phyloP scores from a whole-genome alignment of 2,797 vertebrate species.

The Helostoma temminkii region DNA sequence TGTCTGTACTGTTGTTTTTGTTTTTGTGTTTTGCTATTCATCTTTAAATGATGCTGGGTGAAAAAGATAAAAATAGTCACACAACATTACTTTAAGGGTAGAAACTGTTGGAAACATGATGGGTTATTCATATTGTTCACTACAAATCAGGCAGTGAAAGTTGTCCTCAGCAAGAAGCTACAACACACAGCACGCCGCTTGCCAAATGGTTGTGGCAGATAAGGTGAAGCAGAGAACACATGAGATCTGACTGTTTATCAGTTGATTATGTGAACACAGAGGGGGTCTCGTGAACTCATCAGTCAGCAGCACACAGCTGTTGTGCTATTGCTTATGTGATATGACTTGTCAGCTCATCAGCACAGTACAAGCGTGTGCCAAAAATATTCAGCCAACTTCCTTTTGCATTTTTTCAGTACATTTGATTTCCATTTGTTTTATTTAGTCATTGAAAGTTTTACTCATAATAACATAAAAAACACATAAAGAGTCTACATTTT shows the following conservation, averaged over 20 bases:
- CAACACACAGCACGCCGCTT: conserved; percentile 43
- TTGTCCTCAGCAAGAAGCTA: conserved; percentile 47
- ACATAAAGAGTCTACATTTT: background rate
- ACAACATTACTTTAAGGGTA: background rate
- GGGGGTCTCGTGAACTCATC: conserved; percentile 38
- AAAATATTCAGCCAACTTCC: conserved; percentile 36
- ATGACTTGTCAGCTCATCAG: conserved; percentile 47
- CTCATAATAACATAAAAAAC: background rate
- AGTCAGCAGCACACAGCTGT: conserved; percentile 58
- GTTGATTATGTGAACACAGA: conserved; percentile 52
- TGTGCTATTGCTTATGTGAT: conserved; percentile 62
- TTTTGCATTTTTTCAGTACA: background rate
- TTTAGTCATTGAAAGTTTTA: background rate
- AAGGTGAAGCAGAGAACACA: conserved; percentile 53
- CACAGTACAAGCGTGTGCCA: conserved; percentile 14
- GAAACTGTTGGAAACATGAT: background rate
- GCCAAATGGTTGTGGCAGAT: conserved; percentile 76
- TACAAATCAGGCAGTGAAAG: conserved; percentile 58
- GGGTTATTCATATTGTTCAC: conserved; percentile 32
- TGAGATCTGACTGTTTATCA: conserved; percentile 48
- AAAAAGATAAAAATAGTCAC: background rate
- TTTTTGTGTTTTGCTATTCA: conserved; percentile 15
- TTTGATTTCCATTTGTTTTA: background rate
- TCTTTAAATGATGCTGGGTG: conserved; percentile 1
- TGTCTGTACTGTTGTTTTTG: conserved; percentile 6